Evolutionary conservation across 2,888 invertebrate species (phyloP).

Genomic region (Plemyria rubiginata): DNA sequence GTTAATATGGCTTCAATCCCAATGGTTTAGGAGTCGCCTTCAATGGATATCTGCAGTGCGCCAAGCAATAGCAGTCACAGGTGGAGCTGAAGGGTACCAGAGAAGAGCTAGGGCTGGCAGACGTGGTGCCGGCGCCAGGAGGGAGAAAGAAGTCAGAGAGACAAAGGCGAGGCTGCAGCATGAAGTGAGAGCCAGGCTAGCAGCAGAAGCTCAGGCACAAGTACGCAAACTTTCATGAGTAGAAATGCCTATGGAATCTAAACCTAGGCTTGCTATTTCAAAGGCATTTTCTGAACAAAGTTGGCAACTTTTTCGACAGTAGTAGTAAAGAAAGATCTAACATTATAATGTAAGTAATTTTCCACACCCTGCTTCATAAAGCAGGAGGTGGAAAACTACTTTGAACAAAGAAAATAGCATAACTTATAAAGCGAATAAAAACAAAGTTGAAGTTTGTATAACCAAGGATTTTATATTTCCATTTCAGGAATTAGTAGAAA

Average conservation of each 20-base stretch:
- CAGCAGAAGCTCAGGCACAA: slow-evolving; percentile 84
- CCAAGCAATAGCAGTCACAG: slow-evolving; percentile 89
- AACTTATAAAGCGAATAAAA: too few species aligned
- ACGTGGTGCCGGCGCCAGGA: slow-evolving; percentile 80
- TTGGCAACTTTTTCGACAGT: too few species aligned
- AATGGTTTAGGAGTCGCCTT: slow-evolving; percentile 83
- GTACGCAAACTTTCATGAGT: slow-evolving; percentile 52
- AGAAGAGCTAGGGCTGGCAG: slow-evolving; percentile 82
- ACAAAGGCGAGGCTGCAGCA: slow-evolving; percentile 86
- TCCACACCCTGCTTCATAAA: too few species aligned
- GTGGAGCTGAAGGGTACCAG: slow-evolving; percentile 89
- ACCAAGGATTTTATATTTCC: background rate
- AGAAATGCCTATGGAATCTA: background rate
- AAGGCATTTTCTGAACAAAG: background rate
- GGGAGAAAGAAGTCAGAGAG: slow-evolving; percentile 85
- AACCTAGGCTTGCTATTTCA: background rate
- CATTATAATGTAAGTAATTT: too few species aligned
- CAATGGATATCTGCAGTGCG: slow-evolving; percentile 92
- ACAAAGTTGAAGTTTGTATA: too few species aligned
- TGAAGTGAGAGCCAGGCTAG: slow-evolving; percentile 86
- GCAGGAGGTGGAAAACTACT: too few species aligned
- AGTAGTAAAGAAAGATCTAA: too few species aligned
- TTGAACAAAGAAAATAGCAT: too few species aligned
- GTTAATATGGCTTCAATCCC: too few species aligned
- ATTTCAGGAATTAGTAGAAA: slow-evolving; percentile 86